Conservation (phyloP, 2,797 vertebrate genomes). For the Phataginus tricuspis region DNA sequence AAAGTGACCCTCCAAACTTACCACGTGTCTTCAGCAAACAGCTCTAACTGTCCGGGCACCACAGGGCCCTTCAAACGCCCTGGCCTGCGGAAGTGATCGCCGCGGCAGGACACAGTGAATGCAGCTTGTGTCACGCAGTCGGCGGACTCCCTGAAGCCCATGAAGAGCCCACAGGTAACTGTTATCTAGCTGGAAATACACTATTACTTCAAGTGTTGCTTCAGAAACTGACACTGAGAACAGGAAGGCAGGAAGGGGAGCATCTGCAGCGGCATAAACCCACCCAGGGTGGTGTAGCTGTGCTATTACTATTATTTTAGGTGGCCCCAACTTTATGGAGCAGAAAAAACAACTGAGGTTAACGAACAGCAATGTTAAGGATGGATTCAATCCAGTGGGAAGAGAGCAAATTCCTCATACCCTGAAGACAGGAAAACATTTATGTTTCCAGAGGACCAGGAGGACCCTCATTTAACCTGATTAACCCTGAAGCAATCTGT, state of each 20-base stretch:
- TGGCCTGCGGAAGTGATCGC: background rate
- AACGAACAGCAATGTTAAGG: background rate
- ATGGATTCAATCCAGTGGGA: background rate
- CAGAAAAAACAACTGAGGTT: background rate
- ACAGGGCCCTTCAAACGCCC: background rate
- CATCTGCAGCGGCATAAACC: background rate
- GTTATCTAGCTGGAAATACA: background rate
- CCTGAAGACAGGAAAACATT: background rate
- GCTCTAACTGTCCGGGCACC: background rate
- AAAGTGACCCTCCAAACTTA: background rate
- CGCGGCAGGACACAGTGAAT: constrained; percentile 17
- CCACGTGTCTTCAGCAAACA: background rate
- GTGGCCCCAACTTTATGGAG: background rate
- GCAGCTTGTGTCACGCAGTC: constrained; percentile 8
- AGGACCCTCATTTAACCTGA: background rate
- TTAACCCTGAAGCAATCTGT: constrained; percentile 27
- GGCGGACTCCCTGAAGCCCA: background rate
- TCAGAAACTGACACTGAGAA: constrained; percentile 16
- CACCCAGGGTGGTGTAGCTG: background rate
- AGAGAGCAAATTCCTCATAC: constrained; percentile 3
- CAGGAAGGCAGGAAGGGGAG: background rate
- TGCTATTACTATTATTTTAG: background rate
- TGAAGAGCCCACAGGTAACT: background rate
- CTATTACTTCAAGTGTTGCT: background rate
- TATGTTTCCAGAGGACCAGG: constrained; percentile 36